Conservation (phyloP, 2,888 invertebrate species). For the Patella ulyssiponensis region DNA sequence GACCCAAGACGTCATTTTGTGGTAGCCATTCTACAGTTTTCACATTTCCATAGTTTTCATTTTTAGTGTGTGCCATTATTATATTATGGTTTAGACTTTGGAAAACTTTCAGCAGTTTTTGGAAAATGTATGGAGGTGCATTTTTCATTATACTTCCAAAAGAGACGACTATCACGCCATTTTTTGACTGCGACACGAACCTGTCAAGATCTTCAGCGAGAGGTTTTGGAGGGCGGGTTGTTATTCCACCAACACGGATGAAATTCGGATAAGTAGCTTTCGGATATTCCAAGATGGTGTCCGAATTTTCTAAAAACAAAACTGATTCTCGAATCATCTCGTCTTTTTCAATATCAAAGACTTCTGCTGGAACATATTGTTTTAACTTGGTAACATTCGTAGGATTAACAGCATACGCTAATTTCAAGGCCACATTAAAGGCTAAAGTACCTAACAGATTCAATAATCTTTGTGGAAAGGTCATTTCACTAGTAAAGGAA, state of each 20-base stretch:
- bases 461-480: conserved; percentile 20
- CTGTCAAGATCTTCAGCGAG: conserved; percentile 37
- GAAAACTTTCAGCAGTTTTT: conserved; percentile 28
- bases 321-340: conserved; percentile 27
- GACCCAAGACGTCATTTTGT: conserved; percentile 48
- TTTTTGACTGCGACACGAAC: conserved; percentile 37
- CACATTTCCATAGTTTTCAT: conserved; percentile 35
- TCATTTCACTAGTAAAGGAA: conserved; percentile 15
- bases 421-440: not conserved
- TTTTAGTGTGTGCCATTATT: conserved; percentile 29
- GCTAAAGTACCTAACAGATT: conserved; percentile 10
- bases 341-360: conserved; percentile 6
- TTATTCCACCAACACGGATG: conserved; percentile 45
- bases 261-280: conserved; percentile 42
- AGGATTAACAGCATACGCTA: not conserved
- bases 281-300: conserved; percentile 44
- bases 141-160: conserved; percentile 42
- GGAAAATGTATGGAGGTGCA: conserved; percentile 21
- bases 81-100: conserved; percentile 25
- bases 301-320: conserved; percentile 39
- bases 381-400: not conserved
- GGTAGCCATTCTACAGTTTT: conserved; percentile 44
- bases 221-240: conserved; percentile 37
- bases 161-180: conserved; percentile 45
- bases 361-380: not conserved